Evolutionary conservation across 1,140 invertebrate species (phyloP), one percentile per base, ranked within the genome.

Genomic region (Tetramorium simillimum): DNA sequence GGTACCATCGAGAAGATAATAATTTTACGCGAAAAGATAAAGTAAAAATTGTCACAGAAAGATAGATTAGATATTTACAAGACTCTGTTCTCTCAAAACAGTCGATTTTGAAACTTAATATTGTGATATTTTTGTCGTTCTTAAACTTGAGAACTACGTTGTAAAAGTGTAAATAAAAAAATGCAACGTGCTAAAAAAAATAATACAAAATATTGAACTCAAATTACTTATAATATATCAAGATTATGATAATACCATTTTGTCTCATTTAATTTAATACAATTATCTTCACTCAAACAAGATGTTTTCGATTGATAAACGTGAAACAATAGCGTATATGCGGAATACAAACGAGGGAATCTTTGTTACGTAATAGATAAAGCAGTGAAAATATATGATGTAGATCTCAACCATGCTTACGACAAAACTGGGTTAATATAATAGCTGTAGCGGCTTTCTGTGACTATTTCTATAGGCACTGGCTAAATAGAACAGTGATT

Each of bases 341-440:
- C 4, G 5, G 6, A 28, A 43, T 40, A 43, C 16, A 63, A 62
- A 33, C 33, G 63, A 51, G 46, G 21, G 18, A 58, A 56, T 81
- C 65, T 60, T 82, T 62, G 37, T 24, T 60, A 40, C n/a, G 3
- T 49, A 73, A 84, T 84, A 62, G 24, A 84, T 84, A 40, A 84
- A 84, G 28, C 33, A 49, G 28, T 12, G 77, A 80, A 67, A 67
- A 80, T 67, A 49, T 49, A 75, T 43, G 21, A 60, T 62, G 46
- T 49, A 60, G 12, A 43, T 10, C 9, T 70, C 21, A 28, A 14
- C 12, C 10, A 43, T 72, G 53, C 37, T 33, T 33, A 60, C 21
- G 28, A 82, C 53, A 84, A 84, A 84, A 84, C 53, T 84, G 21
- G 80, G 69, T 75, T 84, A 75, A 49, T 73, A 62, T 72, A 75